Percentiles rank a stretch among this genome's conserved stretches.
phyloP scores from a whole-genome alignment of 2,113 vertebrate genomes.

The Gymnorhina tibicen region DNA sequence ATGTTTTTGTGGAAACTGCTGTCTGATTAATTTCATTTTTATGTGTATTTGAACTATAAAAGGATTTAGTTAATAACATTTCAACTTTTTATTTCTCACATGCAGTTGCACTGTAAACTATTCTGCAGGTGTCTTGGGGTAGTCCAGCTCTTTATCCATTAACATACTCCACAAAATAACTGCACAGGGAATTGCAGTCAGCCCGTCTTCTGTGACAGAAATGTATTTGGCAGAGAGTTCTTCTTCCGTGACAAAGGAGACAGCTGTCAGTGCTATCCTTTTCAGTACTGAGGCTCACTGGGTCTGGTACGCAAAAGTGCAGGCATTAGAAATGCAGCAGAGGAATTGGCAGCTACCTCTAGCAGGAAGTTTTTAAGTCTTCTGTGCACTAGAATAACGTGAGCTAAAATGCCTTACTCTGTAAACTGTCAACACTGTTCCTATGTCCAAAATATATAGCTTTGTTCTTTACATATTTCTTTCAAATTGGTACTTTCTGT shows the following conservation, averaged over 20 bases:
- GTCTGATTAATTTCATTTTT: background rate
- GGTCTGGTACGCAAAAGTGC: background rate
- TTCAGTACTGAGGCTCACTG: background rate
- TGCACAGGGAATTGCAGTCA: background rate
- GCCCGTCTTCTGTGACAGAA: background rate
- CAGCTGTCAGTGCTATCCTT: constrained; percentile 55
- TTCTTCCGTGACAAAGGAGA: background rate
- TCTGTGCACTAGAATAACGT: background rate
- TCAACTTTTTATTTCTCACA: background rate
- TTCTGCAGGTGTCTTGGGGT: background rate
- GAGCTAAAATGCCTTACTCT: constrained; percentile 8
- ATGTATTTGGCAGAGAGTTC: background rate
- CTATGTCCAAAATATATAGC: background rate
- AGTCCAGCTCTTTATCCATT: background rate
- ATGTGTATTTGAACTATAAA: background rate
- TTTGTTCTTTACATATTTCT: background rate
- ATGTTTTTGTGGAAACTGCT: background rate
- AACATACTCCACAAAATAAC: background rate
- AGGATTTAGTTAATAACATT: background rate
- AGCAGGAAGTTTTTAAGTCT: constrained; percentile 21
- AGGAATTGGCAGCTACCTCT: constrained; percentile 27
- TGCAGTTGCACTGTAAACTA: background rate
- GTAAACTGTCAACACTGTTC: background rate
- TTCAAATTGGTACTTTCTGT: background rate
- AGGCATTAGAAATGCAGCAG: background rate